Base-by-base conservation (phyloP, 2,797 vertebrate genomes). In the Sphaeramia orbicularis region DNA sequence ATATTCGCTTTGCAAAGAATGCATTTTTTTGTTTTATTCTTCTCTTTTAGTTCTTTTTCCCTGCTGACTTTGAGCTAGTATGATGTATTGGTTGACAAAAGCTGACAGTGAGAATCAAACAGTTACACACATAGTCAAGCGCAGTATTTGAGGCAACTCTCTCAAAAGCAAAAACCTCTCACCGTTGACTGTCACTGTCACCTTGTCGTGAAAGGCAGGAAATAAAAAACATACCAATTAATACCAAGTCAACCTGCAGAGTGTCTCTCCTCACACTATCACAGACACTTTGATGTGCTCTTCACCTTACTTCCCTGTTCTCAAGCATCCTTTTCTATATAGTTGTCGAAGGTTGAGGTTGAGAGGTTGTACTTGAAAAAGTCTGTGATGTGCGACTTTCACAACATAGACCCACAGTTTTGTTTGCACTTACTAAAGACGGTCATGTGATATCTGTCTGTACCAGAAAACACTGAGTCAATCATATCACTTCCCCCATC, bases 181-280 rank as follows among this genome's bases (percentile, higher is more conserved):
- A 58, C 40, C 40, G 19, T 44, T 6, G 13, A 7, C 69, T 71
- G 72, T 80, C 79, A 7, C 69, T 71, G 72, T 80, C 79, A 87
- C 47, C 3, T 4, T 71, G 45, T 71, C 60, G 75, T 53, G 68
- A 36, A 51, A 18, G 15, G 41, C 55, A 44, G n/a, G 60, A 68
- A 73, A 67, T 62, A 30, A 78, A 78, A 84, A 36, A 58, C 45
- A 63, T 66, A 32, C 27, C 73, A 87, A 70, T 83, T 81, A 89
- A 35, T 40, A 59, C 10, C 30, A 3, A 18, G 27, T 71, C 51
- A 78, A 41, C 21, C 70, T 40, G 16, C 0, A 0, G 43, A 51
- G 21, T 58, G 37, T 78, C 53, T 71, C 43, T 57, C 55, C 27
- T 77, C 58, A 15, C 41, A 43, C 54, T 56, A 45, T 51, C 56